Evolutionary conservation across 2,113 vertebrate species (phyloP).

Genomic region (Cygnus atratus): DNA sequence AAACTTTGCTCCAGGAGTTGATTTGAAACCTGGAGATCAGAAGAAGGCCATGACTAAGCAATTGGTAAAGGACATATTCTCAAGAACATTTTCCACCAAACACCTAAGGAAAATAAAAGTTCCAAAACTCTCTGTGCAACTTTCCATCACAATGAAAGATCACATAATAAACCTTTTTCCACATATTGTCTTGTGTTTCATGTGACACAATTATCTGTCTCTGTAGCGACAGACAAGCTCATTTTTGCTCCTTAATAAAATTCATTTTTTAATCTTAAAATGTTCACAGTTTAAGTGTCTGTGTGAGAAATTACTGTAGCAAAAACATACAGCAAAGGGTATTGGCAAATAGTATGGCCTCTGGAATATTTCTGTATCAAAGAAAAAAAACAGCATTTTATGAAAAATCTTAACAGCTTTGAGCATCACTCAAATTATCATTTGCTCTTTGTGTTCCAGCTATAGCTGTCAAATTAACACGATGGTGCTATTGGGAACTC

Average conservation of each 20-base stretch:
- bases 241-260: background rate
- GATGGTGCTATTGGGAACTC: background rate
- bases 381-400: background rate
- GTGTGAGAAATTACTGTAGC: background rate
- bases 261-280: background rate
- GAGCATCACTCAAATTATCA: background rate
- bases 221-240: background rate
- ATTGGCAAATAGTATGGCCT: background rate
- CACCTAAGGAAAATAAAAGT: background rate
- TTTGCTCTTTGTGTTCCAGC: background rate
- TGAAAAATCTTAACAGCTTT: background rate
- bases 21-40: background rate
- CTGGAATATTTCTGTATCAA: background rate
- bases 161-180: background rate
- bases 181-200: background rate
- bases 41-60: background rate
- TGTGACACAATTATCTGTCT: background rate
- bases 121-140: background rate
- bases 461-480: background rate
- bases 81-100: background rate
- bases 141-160: background rate
- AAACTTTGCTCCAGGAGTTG: background rate
- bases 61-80: background rate
- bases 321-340: background rate
- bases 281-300: background rate